Conservation (phyloP, 2,888 invertebrate species). For the Agrotis ipsilon region DNA sequence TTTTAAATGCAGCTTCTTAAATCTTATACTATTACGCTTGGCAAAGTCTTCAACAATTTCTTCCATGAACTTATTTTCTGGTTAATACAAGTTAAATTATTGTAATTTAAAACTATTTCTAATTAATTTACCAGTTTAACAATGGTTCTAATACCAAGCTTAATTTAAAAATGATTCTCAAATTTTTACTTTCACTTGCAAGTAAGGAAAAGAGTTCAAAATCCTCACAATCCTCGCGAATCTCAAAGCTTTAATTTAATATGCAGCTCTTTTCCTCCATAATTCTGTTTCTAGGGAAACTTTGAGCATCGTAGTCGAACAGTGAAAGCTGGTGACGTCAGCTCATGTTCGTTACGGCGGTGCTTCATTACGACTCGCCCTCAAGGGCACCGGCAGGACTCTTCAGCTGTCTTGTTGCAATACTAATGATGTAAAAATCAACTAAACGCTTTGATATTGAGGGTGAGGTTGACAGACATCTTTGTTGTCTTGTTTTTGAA, state of each 20-base stretch:
- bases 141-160: too few species aligned
- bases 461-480: neutral
- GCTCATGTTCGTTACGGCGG: slow-evolving; percentile 82
- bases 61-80: too few species aligned
- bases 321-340: slow-evolving; percentile 85
- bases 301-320: slow-evolving; percentile 71
- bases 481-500: neutral
- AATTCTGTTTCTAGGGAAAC: slow-evolving; percentile 47
- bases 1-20: too few species aligned
- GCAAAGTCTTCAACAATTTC: too few species aligned
- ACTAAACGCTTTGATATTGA: slow-evolving; percentile 35
- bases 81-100: too few species aligned
- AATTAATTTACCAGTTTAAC: too few species aligned
- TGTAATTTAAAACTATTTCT: too few species aligned
- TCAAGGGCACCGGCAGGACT: slow-evolving; percentile 71
- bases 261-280: slow-evolving; percentile 15
- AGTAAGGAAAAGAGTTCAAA: slow-evolving; percentile 2
- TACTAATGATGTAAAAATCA: slow-evolving; percentile 56
- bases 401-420: slow-evolving; percentile 44
- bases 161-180: too few species aligned
- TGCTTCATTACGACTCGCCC: slow-evolving; percentile 82
- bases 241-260: slow-evolving; percentile 1
- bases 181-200: neutral
- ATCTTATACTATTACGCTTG: too few species aligned
- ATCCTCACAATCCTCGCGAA: neutral